Base-by-base conservation (phyloP, 2,888 invertebrate species). In the Resseliella maxima region DNA sequence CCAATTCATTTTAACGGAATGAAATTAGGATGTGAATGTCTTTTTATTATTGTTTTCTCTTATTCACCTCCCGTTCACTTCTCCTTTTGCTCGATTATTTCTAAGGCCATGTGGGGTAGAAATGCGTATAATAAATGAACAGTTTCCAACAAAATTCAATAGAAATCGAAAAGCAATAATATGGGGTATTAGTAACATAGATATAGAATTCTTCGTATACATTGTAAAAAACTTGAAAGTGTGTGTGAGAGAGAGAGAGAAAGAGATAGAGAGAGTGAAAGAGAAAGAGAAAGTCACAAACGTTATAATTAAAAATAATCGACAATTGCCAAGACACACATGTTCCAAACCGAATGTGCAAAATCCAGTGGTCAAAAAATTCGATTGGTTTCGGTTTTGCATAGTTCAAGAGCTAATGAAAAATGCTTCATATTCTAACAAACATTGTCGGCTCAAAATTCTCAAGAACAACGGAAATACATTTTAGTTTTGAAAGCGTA, bases 21-120 rank as follows among this genome's bases (percentile, higher is more conserved):
- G 83, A 36, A 83, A 38, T 83, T 83, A n/a, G 36, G 36, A 83
- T 18, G 83, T 85, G n/a, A n/a, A n/a, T n/a, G n/a, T n/a, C n/a
- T n/a, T 85, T 21, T 85, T n/a, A 36, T 8, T 85, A 15, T 45
- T 38, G n/a, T 83, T 83, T 31, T 83, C 18, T 35, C 27, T 83
- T 81, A 35, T 27, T 12, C 81, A 24, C 27, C 12, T 41, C 6
- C 12, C 12, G 41, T 12, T 41, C 6, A 12, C 12, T 8, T 41
- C 12, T 41, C 12, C 12, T 41, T 41, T 41, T 41, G 5, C 41
- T 41, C 12, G 12, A 41, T 41, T 2, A 21, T 18, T 50, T 50
- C n/a, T 8, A 3, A 2, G 50, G 18, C 59, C 24, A 59, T 24
- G n/a, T 59, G 59, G 8, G 12, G 59, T 59, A 59, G 59, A 24